Evolutionary conservation across 2,888 invertebrate genomes (phyloP), one percentile per base, ranked within the genome.

Genomic region (Yponomeuta sedellus): DNA sequence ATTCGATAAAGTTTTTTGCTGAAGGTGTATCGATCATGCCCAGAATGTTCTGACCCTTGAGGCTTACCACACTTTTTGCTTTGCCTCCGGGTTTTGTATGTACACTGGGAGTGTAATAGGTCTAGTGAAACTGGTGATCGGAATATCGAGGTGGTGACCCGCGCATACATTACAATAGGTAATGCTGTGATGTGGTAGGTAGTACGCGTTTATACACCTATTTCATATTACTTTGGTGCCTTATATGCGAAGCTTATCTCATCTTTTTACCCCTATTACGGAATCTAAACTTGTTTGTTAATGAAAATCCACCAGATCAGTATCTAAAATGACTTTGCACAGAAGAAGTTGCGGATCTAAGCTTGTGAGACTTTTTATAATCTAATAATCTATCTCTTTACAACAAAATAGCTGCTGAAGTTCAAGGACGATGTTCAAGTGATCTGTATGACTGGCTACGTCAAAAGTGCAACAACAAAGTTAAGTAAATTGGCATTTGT

Each of bases 151-250:
- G 83, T 81, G 80, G 74, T 77, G 86, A 87, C 85, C 84, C 74
- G 77, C 67, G 85, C 82, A 86, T 88, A 79, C 77, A 86, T 89
- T 88, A 88, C 83, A 89, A 89, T 90, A 85, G 78, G 78, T 87
- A 88, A 89, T 89, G 82, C 69, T 68, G 57, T 52, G 56, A 66
- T 56, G 61, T 66, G 34, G 34, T 56, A 66, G n/a, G 25, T 19
- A 16, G 40, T 39, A n/a, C 39, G 25, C 16, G 52, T 28, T 22
- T 66, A 25, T 52, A 61, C 6, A 56, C 52, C 34, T 6, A 16
- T 16, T 12, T 16, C 2, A 52, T 52, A 52, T 52, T 52, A 52
- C 2, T 52, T 52, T 52, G 3, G 44, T 52, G 4, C 44, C 44
- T 16, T 52, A 1, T 16, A 52, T 16, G 16, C 44, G n/a, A n/a